Percentiles rank a stretch among this genome's conserved stretches.
phyloP scores from a whole-genome alignment of 2,797 vertebrate genomes.

The Aplochiton taeniatus region DNA sequence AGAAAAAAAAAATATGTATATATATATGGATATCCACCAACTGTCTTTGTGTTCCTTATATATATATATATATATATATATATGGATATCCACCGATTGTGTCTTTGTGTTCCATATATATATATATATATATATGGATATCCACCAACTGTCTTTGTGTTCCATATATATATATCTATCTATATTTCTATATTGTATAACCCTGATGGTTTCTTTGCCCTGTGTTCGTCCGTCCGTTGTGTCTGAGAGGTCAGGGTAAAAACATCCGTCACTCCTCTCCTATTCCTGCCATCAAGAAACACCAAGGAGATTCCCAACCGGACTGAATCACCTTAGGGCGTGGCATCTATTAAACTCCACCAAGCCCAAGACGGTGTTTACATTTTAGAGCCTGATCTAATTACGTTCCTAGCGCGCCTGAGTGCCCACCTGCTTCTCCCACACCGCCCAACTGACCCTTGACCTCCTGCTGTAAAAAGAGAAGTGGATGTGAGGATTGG shows the following conservation, averaged over 20 bases:
- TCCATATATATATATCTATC: conserved; percentile 10
- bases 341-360: conserved; percentile 71
- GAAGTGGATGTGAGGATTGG: conserved; percentile 31
- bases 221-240: neutral
- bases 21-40: too few species aligned
- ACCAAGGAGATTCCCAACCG: conserved; percentile 53
- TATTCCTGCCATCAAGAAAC: conserved; percentile 49
- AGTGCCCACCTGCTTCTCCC: too few species aligned
- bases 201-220: neutral
- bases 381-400: conserved; percentile 77
- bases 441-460: conserved; percentile 47
- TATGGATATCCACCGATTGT: too few species aligned
- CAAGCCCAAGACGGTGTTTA: conserved; percentile 77
- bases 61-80: too few species aligned
- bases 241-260: conserved; percentile 29
- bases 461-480: conserved; percentile 50
- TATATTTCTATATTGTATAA: too few species aligned
- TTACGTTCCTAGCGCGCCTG: conserved; percentile 54
- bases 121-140: too few species aligned
- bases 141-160: neutral
- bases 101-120: too few species aligned
- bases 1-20: too few species aligned
- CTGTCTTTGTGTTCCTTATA: too few species aligned
- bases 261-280: conserved; percentile 23
- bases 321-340: conserved; percentile 58